Conservation (phyloP, 2,888 invertebrate species). For the Cetonia aurata region DNA sequence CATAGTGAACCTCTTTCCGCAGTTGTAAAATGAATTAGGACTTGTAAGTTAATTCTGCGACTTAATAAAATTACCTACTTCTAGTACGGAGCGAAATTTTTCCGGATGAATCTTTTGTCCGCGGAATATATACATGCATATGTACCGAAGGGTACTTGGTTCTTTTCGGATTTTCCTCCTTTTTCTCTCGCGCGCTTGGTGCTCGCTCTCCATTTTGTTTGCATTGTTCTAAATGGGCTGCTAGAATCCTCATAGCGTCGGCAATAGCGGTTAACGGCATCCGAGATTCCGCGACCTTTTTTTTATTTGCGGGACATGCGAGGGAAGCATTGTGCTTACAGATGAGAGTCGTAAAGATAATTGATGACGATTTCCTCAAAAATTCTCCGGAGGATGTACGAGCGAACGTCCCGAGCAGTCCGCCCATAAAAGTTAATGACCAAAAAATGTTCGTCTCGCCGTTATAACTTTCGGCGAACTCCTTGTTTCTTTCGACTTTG, state of each 20-base stretch:
- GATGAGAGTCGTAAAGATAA: slow-evolving; percentile 38
- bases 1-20: neutral
- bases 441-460: slow-evolving; percentile 33
- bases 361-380: slow-evolving; percentile 38
- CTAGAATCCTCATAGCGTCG: slow-evolving; percentile 5
- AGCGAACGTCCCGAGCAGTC: slow-evolving; percentile 11
- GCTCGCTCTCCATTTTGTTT: slow-evolving; percentile 13
- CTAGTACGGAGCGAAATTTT: slow-evolving; percentile 22
- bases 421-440: slow-evolving; percentile 27
- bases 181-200: slow-evolving; percentile 23
- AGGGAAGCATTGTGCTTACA: slow-evolving; percentile 30
- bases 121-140: slow-evolving; percentile 8
- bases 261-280: slow-evolving; percentile 9
- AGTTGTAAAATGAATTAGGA: slow-evolving; percentile 8
- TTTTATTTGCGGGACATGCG: slow-evolving; percentile 16
- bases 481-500: neutral
- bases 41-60: slow-evolving; percentile 11
- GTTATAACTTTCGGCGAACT: slow-evolving; percentile 18
- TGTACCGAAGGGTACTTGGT: neutral
- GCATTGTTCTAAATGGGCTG: slow-evolving; percentile 35
- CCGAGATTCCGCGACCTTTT: slow-evolving; percentile 24
- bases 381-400: slow-evolving; percentile 30
- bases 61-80: slow-evolving; percentile 9
- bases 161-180: slow-evolving; percentile 2
- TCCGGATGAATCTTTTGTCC: slow-evolving; percentile 16